Evolutionary conservation across 1,140 invertebrate genomes (phyloP).

Genomic region (Antheraea pernyi): DNA sequence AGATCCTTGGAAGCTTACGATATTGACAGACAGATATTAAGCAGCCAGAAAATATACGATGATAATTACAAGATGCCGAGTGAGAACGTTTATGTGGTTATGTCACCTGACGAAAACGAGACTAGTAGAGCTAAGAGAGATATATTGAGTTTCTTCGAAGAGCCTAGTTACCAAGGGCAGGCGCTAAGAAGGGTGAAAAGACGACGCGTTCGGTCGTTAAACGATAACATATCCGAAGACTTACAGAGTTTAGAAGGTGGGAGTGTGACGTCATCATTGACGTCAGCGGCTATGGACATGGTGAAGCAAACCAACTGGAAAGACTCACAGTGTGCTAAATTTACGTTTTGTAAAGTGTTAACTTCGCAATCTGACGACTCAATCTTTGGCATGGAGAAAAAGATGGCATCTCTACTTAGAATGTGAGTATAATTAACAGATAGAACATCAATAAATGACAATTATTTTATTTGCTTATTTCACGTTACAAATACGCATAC

Average conservation of each 20-base stretch:
- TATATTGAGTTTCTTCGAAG: conserved; percentile 42
- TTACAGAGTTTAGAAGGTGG: conserved; percentile 80
- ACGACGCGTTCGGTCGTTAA: conserved; percentile 56
- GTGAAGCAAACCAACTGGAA: conserved; percentile 82
- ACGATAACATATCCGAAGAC: conserved; percentile 71
- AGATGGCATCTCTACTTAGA: conserved; percentile 84
- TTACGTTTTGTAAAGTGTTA: conserved; percentile 87
- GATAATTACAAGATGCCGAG: conserved; percentile 78
- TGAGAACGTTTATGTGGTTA: conserved; percentile 73
- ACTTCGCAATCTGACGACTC: conserved; percentile 82
- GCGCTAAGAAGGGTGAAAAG: conserved; percentile 43
- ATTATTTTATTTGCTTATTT: no score
- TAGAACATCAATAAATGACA: no score
- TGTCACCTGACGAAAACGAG: conserved; percentile 62
- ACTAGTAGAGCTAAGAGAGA: conserved; percentile 53
- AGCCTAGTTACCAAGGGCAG: conserved; percentile 36
- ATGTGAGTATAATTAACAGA: conserved; percentile 81
- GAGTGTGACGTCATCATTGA: conserved; percentile 52
- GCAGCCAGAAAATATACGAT: conserved; percentile 66
- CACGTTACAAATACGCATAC: no score
- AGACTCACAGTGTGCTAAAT: conserved; percentile 87
- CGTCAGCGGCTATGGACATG: conserved; percentile 57
- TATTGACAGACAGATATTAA: conserved; percentile 68
- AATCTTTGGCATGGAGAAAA: conserved; percentile 87
- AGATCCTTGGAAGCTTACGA: conserved; percentile 76